Evolutionary conservation across 2,113 vertebrate genomes (phyloP).

Genomic region (Lophotis ruficrista): DNA sequence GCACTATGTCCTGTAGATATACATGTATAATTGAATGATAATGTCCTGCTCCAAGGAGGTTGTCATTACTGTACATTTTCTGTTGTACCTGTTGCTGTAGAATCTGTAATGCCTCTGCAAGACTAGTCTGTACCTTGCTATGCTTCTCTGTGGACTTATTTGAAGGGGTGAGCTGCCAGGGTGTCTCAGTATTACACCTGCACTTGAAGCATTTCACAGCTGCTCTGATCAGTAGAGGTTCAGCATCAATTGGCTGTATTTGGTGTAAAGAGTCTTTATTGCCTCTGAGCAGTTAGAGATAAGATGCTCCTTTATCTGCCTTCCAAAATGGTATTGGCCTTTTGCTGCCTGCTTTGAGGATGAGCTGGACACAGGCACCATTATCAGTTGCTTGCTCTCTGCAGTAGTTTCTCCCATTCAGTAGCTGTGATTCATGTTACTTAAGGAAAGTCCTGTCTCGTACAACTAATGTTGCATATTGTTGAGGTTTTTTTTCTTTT

Average conservation of each 20-base stretch:
- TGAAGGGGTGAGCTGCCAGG: neutral
- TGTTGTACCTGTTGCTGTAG: neutral
- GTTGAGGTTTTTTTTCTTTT: too few relatives aligned
- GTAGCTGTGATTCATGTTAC: neutral
- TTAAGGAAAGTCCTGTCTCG: too few relatives aligned
- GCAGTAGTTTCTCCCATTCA: neutral
- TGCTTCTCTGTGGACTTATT: neutral
- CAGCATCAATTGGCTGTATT: neutral
- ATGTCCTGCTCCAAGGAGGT: rapidly evolving
- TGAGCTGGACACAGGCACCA: neutral
- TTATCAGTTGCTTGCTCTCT: neutral
- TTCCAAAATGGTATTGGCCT: neutral
- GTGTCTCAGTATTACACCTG: too few relatives aligned
- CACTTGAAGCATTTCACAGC: neutral
- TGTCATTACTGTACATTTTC: rapidly evolving
- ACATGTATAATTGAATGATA: rapidly evolving
- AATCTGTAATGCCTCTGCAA: neutral
- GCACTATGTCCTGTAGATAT: too few relatives aligned
- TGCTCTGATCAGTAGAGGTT: neutral
- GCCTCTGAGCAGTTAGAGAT: neutral
- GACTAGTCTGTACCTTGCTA: rapidly evolving
- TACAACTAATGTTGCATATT: neutral
- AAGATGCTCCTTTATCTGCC: neutral
- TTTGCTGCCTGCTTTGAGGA: neutral
- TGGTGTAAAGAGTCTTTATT: neutral